phyloP scores from a whole-genome alignment of 2,888 invertebrate genomes.

The Orchesella flavescens region DNA sequence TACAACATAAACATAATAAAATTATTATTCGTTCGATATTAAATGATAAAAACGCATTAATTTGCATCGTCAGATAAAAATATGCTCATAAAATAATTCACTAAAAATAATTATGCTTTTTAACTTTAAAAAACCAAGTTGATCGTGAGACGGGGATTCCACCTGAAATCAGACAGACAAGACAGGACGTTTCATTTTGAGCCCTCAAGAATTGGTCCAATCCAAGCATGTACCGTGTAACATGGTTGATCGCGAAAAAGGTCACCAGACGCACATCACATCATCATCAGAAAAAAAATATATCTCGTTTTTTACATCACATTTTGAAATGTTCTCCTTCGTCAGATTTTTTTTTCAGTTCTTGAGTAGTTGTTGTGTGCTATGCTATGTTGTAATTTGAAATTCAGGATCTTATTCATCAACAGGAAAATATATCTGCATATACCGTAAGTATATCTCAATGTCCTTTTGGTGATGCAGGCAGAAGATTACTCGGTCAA shows the following conservation, averaged over 20 bases:
- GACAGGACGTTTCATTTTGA: slow-evolving; percentile 7
- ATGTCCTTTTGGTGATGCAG: slow-evolving; percentile 65
- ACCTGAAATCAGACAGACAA: no score
- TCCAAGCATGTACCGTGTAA: no score
- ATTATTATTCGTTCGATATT: no score
- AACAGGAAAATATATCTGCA: slow-evolving; percentile 66
- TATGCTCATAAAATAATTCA: no score
- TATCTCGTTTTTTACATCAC: slow-evolving; percentile 25
- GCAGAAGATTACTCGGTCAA: slow-evolving; percentile 63
- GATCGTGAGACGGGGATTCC: no score
- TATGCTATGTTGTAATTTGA: slow-evolving; percentile 36
- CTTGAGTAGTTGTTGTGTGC: slow-evolving; percentile 5
- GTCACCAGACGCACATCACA: slow-evolving; percentile 23
- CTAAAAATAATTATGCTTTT: no score
- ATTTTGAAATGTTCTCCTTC: slow-evolving; percentile 22
- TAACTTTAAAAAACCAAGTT: no score
- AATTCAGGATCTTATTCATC: slow-evolving; percentile 47
- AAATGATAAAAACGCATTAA: no score
- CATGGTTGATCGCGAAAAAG: background rate
- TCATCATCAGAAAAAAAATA: slow-evolving; percentile 13
- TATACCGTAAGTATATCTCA: slow-evolving; percentile 64
- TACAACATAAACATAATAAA: no score
- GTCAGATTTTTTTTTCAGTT: slow-evolving; percentile 9
- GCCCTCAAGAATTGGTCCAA: slow-evolving; percentile 17
- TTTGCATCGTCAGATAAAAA: no score